These are phyloP conservation scores for Leucophenga maculata DNA, from an alignment of 2,888 invertebrate species.

Conservation along the genomic window DNA sequence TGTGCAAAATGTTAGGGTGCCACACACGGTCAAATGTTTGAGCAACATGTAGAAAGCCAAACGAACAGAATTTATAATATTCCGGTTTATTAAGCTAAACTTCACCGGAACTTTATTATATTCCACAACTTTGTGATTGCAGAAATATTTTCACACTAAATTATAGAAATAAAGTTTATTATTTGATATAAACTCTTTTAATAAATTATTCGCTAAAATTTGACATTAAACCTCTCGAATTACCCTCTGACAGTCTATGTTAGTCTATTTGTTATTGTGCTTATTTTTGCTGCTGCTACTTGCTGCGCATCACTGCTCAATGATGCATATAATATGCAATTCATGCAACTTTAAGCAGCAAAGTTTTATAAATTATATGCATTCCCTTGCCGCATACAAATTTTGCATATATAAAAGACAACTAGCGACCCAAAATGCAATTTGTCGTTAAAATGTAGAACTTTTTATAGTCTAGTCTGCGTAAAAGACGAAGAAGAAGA, in stretches of 20 bases:
- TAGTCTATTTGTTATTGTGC: background rate
- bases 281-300: constrained; percentile 1
- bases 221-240: too few relatives aligned
- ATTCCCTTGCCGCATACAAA: background rate
- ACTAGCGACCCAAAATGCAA: background rate
- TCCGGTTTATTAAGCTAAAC: too few relatives aligned
- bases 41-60: too few relatives aligned
- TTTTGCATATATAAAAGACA: background rate
- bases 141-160: too few relatives aligned
- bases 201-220: too few relatives aligned
- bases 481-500: background rate
- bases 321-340: constrained; percentile 13
- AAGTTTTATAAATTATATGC: background rate
- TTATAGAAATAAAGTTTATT: too few relatives aligned
- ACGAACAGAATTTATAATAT: too few relatives aligned
- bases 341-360: background rate
- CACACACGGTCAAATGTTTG: too few relatives aligned
- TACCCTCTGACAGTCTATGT: background rate
- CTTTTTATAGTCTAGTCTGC: background rate
- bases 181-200: too few relatives aligned
- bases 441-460: background rate
- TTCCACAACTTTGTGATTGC: too few relatives aligned
- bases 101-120: too few relatives aligned
- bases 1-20: too few relatives aligned
- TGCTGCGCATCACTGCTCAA: background rate